Evolutionary conservation across 1,140 invertebrate species (phyloP).

Genomic region (Conus betulinus): DNA sequence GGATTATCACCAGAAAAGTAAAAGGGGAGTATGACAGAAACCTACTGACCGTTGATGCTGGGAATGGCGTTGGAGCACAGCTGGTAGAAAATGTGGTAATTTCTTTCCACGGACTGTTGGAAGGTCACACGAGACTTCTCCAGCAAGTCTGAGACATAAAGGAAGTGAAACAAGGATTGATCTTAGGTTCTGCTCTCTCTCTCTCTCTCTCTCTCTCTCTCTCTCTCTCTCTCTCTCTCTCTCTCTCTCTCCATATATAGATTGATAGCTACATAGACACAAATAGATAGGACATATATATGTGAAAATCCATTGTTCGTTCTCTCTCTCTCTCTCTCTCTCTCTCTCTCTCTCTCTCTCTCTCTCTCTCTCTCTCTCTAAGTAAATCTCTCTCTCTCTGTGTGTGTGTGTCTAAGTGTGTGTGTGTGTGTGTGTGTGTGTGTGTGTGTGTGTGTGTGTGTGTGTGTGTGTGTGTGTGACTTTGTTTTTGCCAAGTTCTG

Average conservation of each 20-base stretch:
- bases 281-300: too few species aligned
- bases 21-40: too few species aligned
- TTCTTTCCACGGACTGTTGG: slow-evolving; percentile 95
- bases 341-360: not conserved
- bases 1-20: too few species aligned
- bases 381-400: too few species aligned
- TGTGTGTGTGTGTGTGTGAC: too few species aligned
- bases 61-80: slow-evolving; percentile 96
- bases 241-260: not conserved
- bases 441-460: too few species aligned
- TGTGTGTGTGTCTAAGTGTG: too few species aligned
- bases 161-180: not conserved
- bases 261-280: too few species aligned
- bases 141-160: slow-evolving; percentile 88
- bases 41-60: slow-evolving; percentile 71
- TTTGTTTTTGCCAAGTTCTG: too few species aligned
- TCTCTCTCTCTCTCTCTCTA: not conserved
- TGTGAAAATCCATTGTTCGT: too few species aligned
- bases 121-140: slow-evolving; percentile 99
- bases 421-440: too few species aligned
- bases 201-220: not conserved
- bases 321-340: too few species aligned
- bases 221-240: not conserved
- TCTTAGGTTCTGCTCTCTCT: not conserved
- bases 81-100: slow-evolving; percentile 99